Evolutionary conservation across 2,888 invertebrate genomes (phyloP), one percentile per base, ranked within the genome.

Genomic region (Entomobrya proxima): DNA sequence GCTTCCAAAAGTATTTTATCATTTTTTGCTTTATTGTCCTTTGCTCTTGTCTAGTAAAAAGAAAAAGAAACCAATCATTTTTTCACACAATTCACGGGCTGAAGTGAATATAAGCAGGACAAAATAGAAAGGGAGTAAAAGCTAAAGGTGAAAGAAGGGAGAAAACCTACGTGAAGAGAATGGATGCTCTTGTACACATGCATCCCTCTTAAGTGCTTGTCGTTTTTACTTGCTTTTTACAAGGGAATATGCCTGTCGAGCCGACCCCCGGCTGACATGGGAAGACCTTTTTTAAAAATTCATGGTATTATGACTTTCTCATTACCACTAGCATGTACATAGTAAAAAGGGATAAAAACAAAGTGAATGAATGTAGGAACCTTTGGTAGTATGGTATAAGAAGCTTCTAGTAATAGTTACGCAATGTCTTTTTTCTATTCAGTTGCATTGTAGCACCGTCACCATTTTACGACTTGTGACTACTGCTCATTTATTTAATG

Each of bases 241-340:
- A 24, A 24, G n/a, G 30, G 6, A 37, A 61, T 27, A 37, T 30
- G 21, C n/a, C n/a, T n/a, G n/a, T n/a, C n/a, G n/a, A n/a, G 18
- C 11, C 44, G 55, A 77, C 58, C 40, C 30, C 40, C 0, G 67
- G 37, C 67, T 67, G 67, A 37, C 40, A 18, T 32, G 40, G 30
- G 15, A 61, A 77, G 58, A 58, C 77, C 77, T 30, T 77, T 77
- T 58, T 77, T 58, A 77, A 77, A 77, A 61, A 77, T 77, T 77
- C 61, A 77, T 77, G 77, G 44, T 77, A 61, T 52, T 75, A 75
- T 77, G 61, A 77, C 77, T 44, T 40, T 76, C 58, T 76, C 76
- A 76, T 76, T 58, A 76, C 76, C n/a, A 32, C 18, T 13, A 18
- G 21, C 32, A n/a, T 37, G 37, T 74, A 27, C n/a, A 9, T 58